Percentiles rank a stretch among this genome's conserved stretches.
phyloP scores from a whole-genome alignment of 2,888 invertebrate species.

The Tubulanus polymorphus region DNA sequence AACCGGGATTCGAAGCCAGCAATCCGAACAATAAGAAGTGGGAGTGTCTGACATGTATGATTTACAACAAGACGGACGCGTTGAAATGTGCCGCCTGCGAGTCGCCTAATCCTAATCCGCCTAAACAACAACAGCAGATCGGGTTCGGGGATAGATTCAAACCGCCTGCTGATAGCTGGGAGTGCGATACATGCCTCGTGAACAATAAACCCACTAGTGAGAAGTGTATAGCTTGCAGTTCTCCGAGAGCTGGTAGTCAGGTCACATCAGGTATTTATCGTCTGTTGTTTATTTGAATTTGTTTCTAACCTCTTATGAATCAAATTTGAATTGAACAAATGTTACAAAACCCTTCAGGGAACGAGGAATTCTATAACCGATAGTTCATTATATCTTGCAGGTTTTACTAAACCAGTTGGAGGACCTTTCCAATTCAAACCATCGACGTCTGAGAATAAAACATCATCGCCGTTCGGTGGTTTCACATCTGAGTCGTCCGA shows the following conservation, averaged over 20 bases:
- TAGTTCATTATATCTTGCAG: too few species aligned
- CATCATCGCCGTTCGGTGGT: background rate
- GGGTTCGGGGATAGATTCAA: constrained; percentile 23
- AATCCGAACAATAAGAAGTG: constrained; percentile 18
- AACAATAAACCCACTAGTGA: constrained; percentile 27
- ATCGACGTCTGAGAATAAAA: background rate
- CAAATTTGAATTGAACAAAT: too few species aligned
- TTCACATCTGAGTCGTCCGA: background rate
- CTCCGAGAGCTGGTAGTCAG: constrained; percentile 33
- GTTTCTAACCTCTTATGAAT: too few species aligned
- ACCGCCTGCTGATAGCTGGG: constrained; percentile 32
- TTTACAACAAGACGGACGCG: constrained; percentile 20
- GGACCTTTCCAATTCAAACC: background rate
- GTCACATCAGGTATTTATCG: constrained; percentile 5
- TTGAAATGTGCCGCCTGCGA: constrained; percentile 5
- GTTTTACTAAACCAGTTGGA: background rate
- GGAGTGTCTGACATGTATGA: constrained; percentile 29
- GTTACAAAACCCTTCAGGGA: too few species aligned
- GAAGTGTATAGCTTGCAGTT: constrained; percentile 43
- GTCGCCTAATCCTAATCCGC: background rate
- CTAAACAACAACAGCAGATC: background rate
- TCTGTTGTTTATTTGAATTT: too few species aligned
- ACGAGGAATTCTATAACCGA: too few species aligned
- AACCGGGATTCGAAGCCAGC: constrained; percentile 35
- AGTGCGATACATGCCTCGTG: constrained; percentile 38